Evolutionary conservation across 2,797 vertebrate species (phyloP), one percentile per base, ranked within the genome.

Genomic region (Characodon lateralis): DNA sequence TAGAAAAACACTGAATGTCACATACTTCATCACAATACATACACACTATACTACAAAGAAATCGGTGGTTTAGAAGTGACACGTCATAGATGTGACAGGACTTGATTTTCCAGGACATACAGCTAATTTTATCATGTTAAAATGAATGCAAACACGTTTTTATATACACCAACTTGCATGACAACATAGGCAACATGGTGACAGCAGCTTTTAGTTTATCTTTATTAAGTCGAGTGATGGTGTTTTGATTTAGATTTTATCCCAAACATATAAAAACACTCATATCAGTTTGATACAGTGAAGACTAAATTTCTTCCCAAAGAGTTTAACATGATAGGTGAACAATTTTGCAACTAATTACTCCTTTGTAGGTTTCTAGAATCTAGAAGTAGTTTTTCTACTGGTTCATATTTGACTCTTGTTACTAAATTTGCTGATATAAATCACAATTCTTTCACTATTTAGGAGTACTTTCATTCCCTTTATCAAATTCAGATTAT

Each of bases 401-500:
- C 48, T 10, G 2, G 24, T 5, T 28, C 41, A 28, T 20, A 26
- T 59, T 28, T 18, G 2, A 2, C 18, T 5, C 9, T 18, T 59
- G 16, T 26, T 2, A 26, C 26, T 59, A 73, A 18, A 56, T 61
- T 24, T 31, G 8, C 10, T 3, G 31, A 26, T 18, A n/a, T 16
- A 6, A 10, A 58, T 39, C 1, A 10, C 48, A 26, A 5, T 31
- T 35, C 20, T 13, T 28, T 3, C 14, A 5, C 31, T 39, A 35
- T 41, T 41, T 24, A n/a, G 24, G 31, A 46, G 1, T 12, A 9
- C 35, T 31, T 59, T 70, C 56, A 2, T 31, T 61, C 59, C 28
- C 28, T 31, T 31, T 31, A 31, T 31, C 31, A 35, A 81, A 79
- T 1, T 58, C 39, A 81, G 65, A 72, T 66, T 31, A 24, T 74